Conservation (phyloP, 2,888 invertebrate genomes). For the Aleiodes leptofemur region DNA sequence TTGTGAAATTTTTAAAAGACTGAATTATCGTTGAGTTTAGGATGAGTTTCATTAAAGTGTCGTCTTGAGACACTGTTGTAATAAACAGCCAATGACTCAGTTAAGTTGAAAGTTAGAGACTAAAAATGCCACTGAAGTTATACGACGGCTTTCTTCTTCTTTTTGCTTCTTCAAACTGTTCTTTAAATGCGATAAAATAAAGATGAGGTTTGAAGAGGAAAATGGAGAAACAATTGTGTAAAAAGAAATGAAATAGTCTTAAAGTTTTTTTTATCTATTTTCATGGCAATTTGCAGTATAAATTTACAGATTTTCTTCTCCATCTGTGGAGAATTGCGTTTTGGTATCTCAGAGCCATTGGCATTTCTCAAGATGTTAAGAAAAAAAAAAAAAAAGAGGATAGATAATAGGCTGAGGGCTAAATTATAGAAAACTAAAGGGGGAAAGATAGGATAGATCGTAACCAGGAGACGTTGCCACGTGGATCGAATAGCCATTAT, state of each 20-base stretch:
- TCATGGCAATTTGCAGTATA: background rate
- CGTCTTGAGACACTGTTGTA: conserved; percentile 60
- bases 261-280: background rate
- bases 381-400: conserved; percentile 5
- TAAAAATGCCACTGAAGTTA: conserved; percentile 36
- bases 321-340: no score
- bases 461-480: conserved; percentile 52
- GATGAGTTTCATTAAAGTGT: conserved; percentile 67
- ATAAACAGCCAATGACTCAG: conserved; percentile 71
- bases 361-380: conserved; percentile 17
- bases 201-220: conserved; percentile 25
- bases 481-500: conserved; percentile 47
- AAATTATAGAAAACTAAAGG: conserved; percentile 56
- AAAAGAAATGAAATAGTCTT: conserved; percentile 29
- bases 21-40: background rate
- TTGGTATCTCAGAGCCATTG: background rate
- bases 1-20: conserved; percentile 11
- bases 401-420: conserved; percentile 51
- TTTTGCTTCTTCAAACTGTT: background rate
- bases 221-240: conserved; percentile 36
- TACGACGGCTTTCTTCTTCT: background rate
- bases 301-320: background rate
- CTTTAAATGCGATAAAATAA: conserved; percentile 33
- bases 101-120: conserved; percentile 58
- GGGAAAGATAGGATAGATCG: conserved; percentile 16